Base-by-base conservation (phyloP, 92 coral and sea anemone genomes). In the Isaurus tuberculatus region DNA sequence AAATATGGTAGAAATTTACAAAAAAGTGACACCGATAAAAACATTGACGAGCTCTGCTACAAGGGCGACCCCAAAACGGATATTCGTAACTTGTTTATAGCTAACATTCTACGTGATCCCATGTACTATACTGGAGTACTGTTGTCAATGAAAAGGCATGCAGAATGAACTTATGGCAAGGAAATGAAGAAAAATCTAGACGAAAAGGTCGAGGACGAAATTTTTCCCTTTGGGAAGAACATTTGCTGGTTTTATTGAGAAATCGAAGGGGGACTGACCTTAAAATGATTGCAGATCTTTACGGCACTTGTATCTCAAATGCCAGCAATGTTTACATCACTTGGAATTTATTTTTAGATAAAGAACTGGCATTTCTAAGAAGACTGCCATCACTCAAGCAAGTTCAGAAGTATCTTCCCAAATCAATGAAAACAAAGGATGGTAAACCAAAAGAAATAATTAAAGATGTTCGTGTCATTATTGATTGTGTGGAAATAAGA, bases 341-440 rank as follows among this genome's bases (percentile, higher is more conserved):
- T 70, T 70, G 75, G 48, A 42, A 33, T 70, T 70, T 70, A 70
- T 70, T 70, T 42, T 70, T 70, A 70, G 48, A 70, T 33, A 70
- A 70, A 70, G 75, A 70, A 42, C 29, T 60, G 67, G 31, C 23
- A 60, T 60, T 60, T 60, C 67, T 60, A 60, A 60, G 67, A 60
- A 48, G 55, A 48, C 5, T 48, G 2, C 55, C 55, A 48, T 10
- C 55, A 65, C 5, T 8, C 70, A 61, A 61, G 13, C 68, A 61
- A 15, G 68, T 61, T 61, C 68, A 61, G 68, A 61, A 61, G 68
- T 15, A 61, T 61, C 68, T 61, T 61, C 34, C 68, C 68, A 61
- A 61, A 61, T 61, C 68, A 57, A 57, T 57, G 7, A 57, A 57
- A 57, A 57, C 64, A 57, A 57, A 57, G 17, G 17, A 57, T 57